Base-by-base conservation (phyloP, 1,140 invertebrate species). In the Colletes gigas region DNA sequence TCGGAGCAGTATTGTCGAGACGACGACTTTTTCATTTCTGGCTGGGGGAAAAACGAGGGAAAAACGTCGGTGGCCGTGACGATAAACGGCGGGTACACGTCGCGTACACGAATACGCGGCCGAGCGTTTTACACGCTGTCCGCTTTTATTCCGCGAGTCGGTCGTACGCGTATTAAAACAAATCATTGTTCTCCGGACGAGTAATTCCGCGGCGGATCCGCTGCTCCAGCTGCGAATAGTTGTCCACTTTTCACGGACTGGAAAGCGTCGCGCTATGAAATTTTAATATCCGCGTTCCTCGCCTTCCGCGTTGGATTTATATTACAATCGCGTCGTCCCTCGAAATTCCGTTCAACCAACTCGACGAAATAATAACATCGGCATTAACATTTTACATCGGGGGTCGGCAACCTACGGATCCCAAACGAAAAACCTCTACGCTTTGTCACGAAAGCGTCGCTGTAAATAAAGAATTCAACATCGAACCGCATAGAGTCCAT, bases 1-100 rank as follows among this genome's bases (percentile, higher is more conserved):
- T 47, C 41, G 65, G 4, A 3, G 9, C 44, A 47, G 4, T 30
- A 19, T 30, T 57, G 54, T 57, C 47, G 55, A n/a, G 55, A 39
- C 68, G 47, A 12, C 50, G 50, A 50, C 73, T 83, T 85, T 85
- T 83, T 78, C 74, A 85, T 81, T 81, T 78, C 21, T 5, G 19
- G 30, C 60, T 44, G 67, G 60, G 30, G 65, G 17, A 83, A 86
- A 85, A 85, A 83, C 77, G 71, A 79, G 77, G 60, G 74, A 86
- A 88, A 63, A 63, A 30, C 60, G 60, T 59, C 80, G 78, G 66
- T 76, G 59, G 73, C 60, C 63, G 60, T 63, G 68, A 65, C 81
- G 80, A 84, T 80, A 84, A 86, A 85, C 81, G 78, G 75, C 71
- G 74, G 66, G 71, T 63, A 84, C 81, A 81, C 83, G 81, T 88